Base-by-base conservation (phyloP, 2,888 invertebrate species). In the Heliconius charithonia region DNA sequence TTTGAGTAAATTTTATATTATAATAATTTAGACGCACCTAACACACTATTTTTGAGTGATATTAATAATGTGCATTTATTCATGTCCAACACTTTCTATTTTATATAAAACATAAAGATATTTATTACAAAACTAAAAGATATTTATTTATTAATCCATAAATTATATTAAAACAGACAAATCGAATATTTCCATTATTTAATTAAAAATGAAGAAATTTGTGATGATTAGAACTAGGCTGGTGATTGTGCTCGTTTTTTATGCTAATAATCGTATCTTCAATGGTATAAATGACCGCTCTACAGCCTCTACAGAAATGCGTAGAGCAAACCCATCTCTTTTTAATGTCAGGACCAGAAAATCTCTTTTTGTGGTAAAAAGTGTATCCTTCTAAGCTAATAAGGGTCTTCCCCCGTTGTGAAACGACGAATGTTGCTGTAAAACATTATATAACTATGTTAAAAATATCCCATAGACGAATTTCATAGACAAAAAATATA, bases 311-410 rank as follows among this genome's bases (percentile, higher is more conserved):
- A 67, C 82, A 81, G 79, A 85, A 84, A 69, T 89, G 85, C 0
- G 86, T 86, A 22, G 87, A 87, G 71, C 88, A 88, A 0, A 85
- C 85, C 87, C 87, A 87, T 3, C 85, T 80, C 51, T 83, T 83
- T 74, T 84, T 85, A 29, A 81, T 37, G 4, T 78, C 76, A 3
- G 45, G n/a, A 12, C 73, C 79, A 19, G 62, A 51, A 22, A 80
- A 74, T 37, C 78, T 79, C 56, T 83, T 84, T 63, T 84, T 84
- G 59, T 84, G 73, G 45, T 81, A 83, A 80, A 87, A 90, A 0
- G 85, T 89, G 79, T 86, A 89, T 1, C 88, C 86, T 16, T 85
- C 83, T 4, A 87, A 69, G n/a, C 82, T 83, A 2, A 90, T 82
- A 76, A 91, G 72, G 16, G 83, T 83, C n/a, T 80, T 88, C 0